phyloP scores from a whole-genome alignment of 2,113 vertebrate genomes.

The Paedocypris sp. region DNA sequence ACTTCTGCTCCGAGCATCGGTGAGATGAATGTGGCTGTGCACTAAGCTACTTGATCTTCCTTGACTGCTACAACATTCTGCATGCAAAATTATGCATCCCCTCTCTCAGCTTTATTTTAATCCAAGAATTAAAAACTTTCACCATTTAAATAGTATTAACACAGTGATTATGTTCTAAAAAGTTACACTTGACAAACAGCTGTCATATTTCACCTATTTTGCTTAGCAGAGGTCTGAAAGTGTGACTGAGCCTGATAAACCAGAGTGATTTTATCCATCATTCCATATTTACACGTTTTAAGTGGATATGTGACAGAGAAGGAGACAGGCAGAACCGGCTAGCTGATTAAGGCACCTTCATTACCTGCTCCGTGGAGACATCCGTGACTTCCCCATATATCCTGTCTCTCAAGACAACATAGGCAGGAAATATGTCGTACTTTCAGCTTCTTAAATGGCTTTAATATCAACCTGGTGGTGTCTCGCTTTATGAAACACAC shows the following conservation, averaged over 20 bases:
- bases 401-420: slow-evolving; percentile 23
- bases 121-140: slow-evolving; percentile 59
- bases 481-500: slow-evolving; percentile 34
- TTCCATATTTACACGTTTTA: slow-evolving; percentile 57
- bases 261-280: slow-evolving; percentile 48
- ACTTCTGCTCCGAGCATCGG: neutral
- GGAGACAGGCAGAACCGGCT: slow-evolving; percentile 61
- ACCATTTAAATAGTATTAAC: slow-evolving; percentile 61
- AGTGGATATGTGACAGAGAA: slow-evolving; percentile 59
- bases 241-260: slow-evolving; percentile 61
- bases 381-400: slow-evolving; percentile 48
- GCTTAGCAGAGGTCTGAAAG: slow-evolving; percentile 51
- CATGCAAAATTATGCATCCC: slow-evolving; percentile 53
- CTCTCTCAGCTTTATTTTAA: slow-evolving; percentile 60
- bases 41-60: slow-evolving; percentile 32
- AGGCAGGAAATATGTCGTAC: slow-evolving; percentile 59
- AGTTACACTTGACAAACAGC: slow-evolving; percentile 43
- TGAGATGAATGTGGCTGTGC: slow-evolving; percentile 41
- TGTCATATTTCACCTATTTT: slow-evolving; percentile 57
- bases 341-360: slow-evolving; percentile 58
- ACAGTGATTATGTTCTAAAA: slow-evolving; percentile 52
- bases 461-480: slow-evolving; percentile 54
- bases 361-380: slow-evolving; percentile 60
- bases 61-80: slow-evolving; percentile 43
- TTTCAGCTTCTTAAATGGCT: slow-evolving; percentile 50